phyloP scores from a whole-genome alignment of 1,140 invertebrate species.

The Potamilus streckersoni region DNA sequence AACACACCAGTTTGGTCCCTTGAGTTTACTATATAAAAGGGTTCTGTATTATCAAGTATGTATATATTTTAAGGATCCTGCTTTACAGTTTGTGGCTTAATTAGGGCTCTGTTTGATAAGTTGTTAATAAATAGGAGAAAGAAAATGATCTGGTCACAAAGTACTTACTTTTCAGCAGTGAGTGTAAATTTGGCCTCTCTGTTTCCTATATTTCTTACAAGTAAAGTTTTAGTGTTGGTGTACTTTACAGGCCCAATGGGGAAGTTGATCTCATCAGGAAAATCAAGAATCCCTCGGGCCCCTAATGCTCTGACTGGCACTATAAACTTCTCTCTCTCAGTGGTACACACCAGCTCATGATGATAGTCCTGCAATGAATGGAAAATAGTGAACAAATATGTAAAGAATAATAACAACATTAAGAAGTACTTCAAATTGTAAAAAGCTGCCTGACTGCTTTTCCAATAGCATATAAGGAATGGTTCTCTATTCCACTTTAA shows the following conservation, averaged over 20 bases:
- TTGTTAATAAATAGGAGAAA: too few species aligned
- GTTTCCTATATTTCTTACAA: constrained; percentile 68
- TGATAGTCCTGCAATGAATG: constrained; percentile 63
- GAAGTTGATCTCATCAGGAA: constrained; percentile 67
- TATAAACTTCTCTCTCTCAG: constrained; percentile 68
- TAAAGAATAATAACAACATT: too few species aligned
- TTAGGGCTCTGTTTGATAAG: too few species aligned
- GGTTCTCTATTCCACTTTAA: too few species aligned
- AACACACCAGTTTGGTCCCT: too few species aligned
- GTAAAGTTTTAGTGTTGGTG: constrained; percentile 60
- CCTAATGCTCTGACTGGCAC: constrained; percentile 67
- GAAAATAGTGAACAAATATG: neutral
- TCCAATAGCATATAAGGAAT: too few species aligned
- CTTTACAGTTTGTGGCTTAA: too few species aligned
- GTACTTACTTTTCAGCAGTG: constrained; percentile 56
- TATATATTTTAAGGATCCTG: too few species aligned
- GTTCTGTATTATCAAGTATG: too few species aligned
- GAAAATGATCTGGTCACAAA: neutral
- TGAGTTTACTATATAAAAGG: too few species aligned
- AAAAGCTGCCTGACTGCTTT: too few species aligned
- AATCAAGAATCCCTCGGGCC: constrained; percentile 66
- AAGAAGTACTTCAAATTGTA: too few species aligned
- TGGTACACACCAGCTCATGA: constrained; percentile 67
- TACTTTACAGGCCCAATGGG: constrained; percentile 65
- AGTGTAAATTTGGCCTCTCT: constrained; percentile 66